Conservation (phyloP, 2,888 invertebrate species). For the Ceratothoa steindachneri region DNA sequence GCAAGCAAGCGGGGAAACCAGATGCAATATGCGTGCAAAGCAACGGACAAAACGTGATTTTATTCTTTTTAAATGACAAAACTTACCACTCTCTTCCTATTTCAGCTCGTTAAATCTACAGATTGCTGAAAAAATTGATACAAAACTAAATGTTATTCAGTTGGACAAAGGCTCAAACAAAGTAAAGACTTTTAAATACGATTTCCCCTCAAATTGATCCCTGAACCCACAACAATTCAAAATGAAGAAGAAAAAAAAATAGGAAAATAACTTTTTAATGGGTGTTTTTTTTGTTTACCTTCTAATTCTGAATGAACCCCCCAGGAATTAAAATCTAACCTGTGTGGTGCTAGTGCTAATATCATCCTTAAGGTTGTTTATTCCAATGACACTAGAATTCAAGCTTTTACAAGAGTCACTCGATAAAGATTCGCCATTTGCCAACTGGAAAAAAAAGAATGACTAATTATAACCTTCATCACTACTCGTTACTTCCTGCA, state of each 20-base stretch:
- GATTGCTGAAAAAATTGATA: constrained; percentile 34
- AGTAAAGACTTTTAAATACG: too few relatives aligned
- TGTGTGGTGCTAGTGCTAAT: background rate
- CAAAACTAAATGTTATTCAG: background rate
- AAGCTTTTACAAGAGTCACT: background rate
- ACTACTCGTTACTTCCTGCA: too few relatives aligned
- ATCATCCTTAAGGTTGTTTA: background rate
- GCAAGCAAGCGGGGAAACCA: background rate
- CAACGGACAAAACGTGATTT: too few relatives aligned
- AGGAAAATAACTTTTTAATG: background rate
- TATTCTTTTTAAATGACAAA: background rate
- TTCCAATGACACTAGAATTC: background rate
- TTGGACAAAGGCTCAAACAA: background rate
- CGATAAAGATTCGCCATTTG: background rate
- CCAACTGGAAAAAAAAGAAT: background rate
- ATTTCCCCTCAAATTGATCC: too few relatives aligned
- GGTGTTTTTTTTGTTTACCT: background rate
- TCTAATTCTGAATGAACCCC: background rate
- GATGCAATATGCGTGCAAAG: background rate
- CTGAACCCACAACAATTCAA: background rate
- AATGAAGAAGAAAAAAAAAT: background rate
- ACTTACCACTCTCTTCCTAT: background rate
- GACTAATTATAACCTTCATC: background rate
- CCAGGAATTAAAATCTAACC: background rate
- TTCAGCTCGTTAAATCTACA: constrained; percentile 41